Evolutionary conservation across 2,888 invertebrate genomes (phyloP).

Genomic region (Lycia hirtaria): DNA sequence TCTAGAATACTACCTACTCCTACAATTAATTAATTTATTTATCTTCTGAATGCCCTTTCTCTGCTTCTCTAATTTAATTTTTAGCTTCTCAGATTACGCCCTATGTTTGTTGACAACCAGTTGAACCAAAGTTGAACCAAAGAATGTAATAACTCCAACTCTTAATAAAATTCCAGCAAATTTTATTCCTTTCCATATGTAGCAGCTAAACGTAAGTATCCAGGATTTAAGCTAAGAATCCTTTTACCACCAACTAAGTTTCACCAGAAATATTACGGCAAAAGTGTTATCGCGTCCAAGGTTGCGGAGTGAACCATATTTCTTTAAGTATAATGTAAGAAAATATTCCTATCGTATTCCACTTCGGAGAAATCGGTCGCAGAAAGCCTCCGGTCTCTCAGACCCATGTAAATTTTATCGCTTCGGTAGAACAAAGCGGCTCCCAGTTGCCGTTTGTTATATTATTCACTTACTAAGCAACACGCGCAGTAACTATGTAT

Average conservation of each 20-base stretch:
- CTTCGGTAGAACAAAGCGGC: constrained; percentile 54
- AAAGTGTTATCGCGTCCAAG: constrained; percentile 21
- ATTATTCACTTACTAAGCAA: constrained; percentile 61
- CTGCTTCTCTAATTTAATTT: too few species aligned
- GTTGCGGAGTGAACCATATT: constrained; percentile 20
- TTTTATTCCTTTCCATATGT: background rate
- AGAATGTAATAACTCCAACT: too few species aligned
- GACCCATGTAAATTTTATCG: constrained; percentile 74
- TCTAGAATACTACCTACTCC: too few species aligned
- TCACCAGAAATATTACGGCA: background rate
- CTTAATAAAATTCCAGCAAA: background rate
- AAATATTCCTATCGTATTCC: constrained; percentile 45
- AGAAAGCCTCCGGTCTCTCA: constrained; percentile 43
- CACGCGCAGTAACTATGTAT: constrained; percentile 40
- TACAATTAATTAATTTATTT: too few species aligned
- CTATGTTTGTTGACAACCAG: too few species aligned
- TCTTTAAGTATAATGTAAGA: constrained; percentile 32
- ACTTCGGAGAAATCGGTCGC: constrained; percentile 48
- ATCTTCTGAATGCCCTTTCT: too few species aligned
- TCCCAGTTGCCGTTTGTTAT: constrained; percentile 52
- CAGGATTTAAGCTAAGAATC: too few species aligned
- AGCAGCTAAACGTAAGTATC: too few species aligned
- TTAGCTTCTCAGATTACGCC: too few species aligned
- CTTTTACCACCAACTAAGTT: background rate
- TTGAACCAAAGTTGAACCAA: too few species aligned